Evolutionary conservation across 2,113 vertebrate genomes (phyloP).

Genomic region (Uria aalge): DNA sequence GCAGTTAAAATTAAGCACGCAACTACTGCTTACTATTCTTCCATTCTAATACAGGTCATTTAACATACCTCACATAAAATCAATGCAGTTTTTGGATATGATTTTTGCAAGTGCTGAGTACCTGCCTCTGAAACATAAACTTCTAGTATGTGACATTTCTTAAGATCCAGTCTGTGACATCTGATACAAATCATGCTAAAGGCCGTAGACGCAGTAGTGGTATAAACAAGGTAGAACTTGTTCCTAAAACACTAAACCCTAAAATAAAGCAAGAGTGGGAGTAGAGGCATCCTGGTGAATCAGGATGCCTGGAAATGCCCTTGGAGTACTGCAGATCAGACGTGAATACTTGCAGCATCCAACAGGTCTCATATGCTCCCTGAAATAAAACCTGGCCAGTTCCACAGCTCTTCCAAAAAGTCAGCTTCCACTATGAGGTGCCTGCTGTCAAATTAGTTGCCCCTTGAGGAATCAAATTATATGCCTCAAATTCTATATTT

Average conservation of each 20-base stretch:
- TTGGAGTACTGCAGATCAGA: not conserved
- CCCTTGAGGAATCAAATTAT: constrained; percentile 1
- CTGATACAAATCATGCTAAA: not conserved
- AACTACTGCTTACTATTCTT: not conserved
- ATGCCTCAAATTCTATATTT: not conserved
- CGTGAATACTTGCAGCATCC: not conserved
- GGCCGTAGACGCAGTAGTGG: not conserved
- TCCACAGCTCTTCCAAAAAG: not conserved
- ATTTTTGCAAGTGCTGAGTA: not conserved
- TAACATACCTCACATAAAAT: not conserved
- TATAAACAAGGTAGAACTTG: not conserved
- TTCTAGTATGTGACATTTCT: not conserved
- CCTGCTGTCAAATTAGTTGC: not conserved
- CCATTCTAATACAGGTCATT: not conserved
- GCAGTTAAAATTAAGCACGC: not conserved
- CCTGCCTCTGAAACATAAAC: not conserved
- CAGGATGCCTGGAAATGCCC: not conserved
- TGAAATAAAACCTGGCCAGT: not conserved
- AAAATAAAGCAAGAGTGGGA: not conserved
- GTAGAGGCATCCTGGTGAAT: not conserved
- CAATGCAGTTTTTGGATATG: not conserved
- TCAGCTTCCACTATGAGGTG: not conserved
- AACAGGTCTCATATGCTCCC: not conserved
- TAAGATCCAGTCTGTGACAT: not conserved
- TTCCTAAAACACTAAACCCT: not conserved